Evolutionary conservation across 2,888 invertebrate genomes (phyloP).

Genomic region (Alviniconcha strummeri): DNA sequence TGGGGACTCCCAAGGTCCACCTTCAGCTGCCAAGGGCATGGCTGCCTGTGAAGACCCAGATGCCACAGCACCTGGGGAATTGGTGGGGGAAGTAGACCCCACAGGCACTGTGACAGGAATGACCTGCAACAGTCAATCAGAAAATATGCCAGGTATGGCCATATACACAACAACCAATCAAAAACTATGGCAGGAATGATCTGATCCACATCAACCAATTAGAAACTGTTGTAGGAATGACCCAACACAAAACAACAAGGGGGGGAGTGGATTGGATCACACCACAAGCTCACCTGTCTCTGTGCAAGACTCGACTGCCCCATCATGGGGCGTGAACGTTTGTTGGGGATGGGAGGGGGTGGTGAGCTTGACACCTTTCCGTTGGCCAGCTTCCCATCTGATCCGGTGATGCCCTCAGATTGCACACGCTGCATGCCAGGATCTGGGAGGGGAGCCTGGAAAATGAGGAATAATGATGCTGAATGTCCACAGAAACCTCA

Average conservation of each 20-base stretch:
- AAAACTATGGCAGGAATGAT: no score
- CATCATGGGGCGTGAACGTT: slow-evolving; percentile 37
- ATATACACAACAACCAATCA: no score
- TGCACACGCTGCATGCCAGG: slow-evolving; percentile 14
- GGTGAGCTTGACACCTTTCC: not conserved
- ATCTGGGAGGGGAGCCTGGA: slow-evolving; percentile 11
- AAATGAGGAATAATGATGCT: no score
- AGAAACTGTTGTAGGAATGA: no score
- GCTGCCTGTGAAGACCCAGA: not conserved
- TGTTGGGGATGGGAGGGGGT: slow-evolving; percentile 39
- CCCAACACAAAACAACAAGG: no score
- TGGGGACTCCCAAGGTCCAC: slow-evolving; percentile 15
- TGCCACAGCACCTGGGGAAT: not conserved
- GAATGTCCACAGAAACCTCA: no score
- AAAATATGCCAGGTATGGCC: no score
- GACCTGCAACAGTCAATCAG: slow-evolving; percentile 4
- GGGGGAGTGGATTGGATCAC: no score
- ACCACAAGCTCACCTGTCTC: slow-evolving; percentile 27
- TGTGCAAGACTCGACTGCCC: slow-evolving; percentile 39
- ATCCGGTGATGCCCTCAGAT: not conserved
- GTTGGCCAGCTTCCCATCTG: not conserved
- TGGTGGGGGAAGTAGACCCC: slow-evolving; percentile 9
- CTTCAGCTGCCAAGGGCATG: not conserved
- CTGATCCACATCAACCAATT: no score
- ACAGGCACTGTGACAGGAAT: slow-evolving; percentile 26